Evolutionary conservation across 1,140 invertebrate species (phyloP), one percentile per base, ranked within the genome.

Genomic region (Drosophila serrata): DNA sequence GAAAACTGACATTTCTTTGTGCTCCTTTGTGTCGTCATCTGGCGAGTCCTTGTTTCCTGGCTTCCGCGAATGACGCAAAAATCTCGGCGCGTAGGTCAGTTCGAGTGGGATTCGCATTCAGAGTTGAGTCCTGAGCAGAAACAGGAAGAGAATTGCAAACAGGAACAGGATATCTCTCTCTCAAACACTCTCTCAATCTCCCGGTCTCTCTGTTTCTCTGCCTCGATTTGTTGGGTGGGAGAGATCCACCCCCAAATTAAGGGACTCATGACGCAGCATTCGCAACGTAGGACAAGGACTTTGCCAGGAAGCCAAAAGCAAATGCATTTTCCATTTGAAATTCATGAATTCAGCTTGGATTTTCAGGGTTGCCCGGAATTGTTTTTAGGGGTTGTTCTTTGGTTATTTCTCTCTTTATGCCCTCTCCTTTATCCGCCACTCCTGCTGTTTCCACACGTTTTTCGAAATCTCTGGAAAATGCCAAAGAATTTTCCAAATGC

Each of bases 201-300:
- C n/a, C 43, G 13, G 6, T 46, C 22, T 24, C 43, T 11, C 19
- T 12, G 9, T 9, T n/a, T 43, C 22, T 17, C 37, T 63, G 27
- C 9, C 35, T 31, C 37, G 13, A 13, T 39, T 37, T 56, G 39
- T 19, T 49, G 72, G 49, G 68, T 69, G 81, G 48, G 81, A 72
- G 69, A 72, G 35, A 64, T 75, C 81, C 82, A 81, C 76, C 76
- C 81, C 45, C 48, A 24, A 39, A 24, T 24, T 3, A 12, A 39
- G 35, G 17, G 45, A 62, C 64, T 53, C 61, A 67, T 67, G 78
- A 75, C 82, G 82, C 82, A 86, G 82, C 82, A 86, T 55, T 55
- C 49, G 76, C 82, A 58, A 64, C 58, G 57, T 57, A 69, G 24
- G 9, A 70, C 73, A 67, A 76, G 27, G 39, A 48, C 40, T 29